These are phyloP conservation scores for Aegithalos caudatus DNA, from an alignment of 2,113 vertebrate species.

Conservation along the genomic window DNA sequence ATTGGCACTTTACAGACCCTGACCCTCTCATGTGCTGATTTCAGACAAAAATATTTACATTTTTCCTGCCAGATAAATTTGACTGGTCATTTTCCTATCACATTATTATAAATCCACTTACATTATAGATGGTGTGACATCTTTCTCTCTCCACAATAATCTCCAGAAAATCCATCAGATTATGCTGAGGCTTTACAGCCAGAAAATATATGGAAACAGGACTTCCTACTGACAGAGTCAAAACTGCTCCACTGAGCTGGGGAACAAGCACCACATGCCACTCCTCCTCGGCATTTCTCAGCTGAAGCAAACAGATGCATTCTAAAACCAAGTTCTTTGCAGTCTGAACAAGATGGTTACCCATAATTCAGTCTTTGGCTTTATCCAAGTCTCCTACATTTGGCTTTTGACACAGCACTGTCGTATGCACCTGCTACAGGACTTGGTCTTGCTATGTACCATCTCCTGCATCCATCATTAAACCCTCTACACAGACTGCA, in stretches of 20 bases:
- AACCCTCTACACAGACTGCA: not conserved
- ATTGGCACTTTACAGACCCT: not conserved
- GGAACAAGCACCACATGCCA: not conserved
- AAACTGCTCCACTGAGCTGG: not conserved
- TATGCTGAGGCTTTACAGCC: not conserved
- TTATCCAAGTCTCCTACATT: not conserved
- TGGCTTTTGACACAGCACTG: not conserved
- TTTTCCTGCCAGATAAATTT: not conserved
- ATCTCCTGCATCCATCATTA: not conserved
- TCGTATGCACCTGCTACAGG: not conserved
- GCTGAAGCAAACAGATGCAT: not conserved
- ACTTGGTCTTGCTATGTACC: not conserved
- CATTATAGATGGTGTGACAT: not conserved
- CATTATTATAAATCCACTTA: not conserved
- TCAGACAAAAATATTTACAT: not conserved
- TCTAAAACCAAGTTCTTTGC: not conserved
- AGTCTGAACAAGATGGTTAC: not conserved
- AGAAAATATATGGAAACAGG: not conserved
- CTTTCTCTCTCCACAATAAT: not conserved
- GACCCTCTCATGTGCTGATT: not conserved
- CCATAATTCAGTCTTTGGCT: not conserved
- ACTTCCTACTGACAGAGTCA: not conserved
- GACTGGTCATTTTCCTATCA: not conserved
- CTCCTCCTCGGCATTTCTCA: not conserved
- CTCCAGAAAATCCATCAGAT: not conserved